Evolutionary conservation across 2,888 invertebrate genomes (phyloP).

Genomic region (Busseola fusca): DNA sequence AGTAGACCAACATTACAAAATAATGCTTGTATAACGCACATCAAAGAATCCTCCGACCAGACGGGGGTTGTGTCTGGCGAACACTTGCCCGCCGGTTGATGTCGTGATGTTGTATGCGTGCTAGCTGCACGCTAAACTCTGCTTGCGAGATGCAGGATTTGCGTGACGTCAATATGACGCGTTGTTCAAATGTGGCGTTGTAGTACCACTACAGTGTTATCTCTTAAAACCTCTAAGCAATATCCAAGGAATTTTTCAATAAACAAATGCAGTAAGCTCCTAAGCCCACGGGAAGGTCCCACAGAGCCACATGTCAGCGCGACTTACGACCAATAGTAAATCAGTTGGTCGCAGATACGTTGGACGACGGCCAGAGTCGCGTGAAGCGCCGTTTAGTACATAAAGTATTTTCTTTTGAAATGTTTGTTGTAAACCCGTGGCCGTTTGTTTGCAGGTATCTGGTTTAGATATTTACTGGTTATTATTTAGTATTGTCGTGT

Average conservation of each 20-base stretch:
- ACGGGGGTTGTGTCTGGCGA: too few species aligned
- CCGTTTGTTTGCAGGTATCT: conserved; percentile 28
- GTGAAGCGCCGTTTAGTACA: conserved; percentile 43
- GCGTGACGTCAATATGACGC: too few species aligned
- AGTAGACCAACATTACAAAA: background rate
- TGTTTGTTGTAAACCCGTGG: conserved; percentile 24
- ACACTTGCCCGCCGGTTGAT: too few species aligned
- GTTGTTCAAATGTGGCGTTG: too few species aligned
- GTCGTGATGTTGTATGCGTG: too few species aligned
- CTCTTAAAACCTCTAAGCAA: background rate
- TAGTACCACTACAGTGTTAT: too few species aligned
- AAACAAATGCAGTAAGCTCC: conserved; percentile 43
- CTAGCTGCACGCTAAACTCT: too few species aligned
- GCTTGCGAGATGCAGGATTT: too few species aligned
- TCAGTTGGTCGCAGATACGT: conserved; percentile 60
- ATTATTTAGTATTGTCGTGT: background rate
- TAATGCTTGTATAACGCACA: background rate
- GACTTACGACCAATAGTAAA: conserved; percentile 57
- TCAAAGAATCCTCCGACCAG: too few species aligned
- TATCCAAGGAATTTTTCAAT: conserved; percentile 29
- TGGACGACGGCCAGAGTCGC: conserved; percentile 56
- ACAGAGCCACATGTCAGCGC: conserved; percentile 34
- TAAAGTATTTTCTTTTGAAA: conserved; percentile 53
- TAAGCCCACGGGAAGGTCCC: background rate
- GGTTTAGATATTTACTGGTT: conserved; percentile 11